Evolutionary conservation across 2,888 invertebrate species (phyloP).

Genomic region (Erpobdella octoculata): DNA sequence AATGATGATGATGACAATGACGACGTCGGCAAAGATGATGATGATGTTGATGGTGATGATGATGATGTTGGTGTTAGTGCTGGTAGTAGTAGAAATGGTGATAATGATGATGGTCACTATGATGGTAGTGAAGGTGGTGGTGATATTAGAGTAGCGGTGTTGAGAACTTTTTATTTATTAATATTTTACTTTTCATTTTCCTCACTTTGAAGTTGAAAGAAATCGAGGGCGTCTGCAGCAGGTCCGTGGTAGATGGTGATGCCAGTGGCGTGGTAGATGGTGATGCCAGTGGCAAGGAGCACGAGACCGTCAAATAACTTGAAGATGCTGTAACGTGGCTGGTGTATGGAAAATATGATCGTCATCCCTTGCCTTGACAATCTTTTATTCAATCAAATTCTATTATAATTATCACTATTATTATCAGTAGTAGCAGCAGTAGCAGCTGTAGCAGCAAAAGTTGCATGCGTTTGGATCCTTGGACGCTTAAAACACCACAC

Average conservation of each 20-base stretch:
- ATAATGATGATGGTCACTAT: no score
- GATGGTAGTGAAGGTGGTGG: no score
- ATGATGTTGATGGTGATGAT: slow-evolving; percentile 2
- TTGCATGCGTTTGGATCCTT: no score
- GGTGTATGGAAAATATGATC: slow-evolving; percentile 52
- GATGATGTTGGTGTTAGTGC: background rate
- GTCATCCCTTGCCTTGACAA: slow-evolving; percentile 47
- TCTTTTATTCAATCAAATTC: no score
- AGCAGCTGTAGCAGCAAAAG: no score
- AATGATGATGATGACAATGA: slow-evolving; percentile 21
- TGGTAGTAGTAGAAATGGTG: background rate
- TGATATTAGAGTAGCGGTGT: no score
- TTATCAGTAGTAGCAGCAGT: no score
- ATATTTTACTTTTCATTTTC: no score
- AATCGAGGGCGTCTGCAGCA: slow-evolving; percentile 19
- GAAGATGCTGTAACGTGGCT: slow-evolving; percentile 51
- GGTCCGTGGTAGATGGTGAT: no score
- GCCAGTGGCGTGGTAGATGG: slow-evolving; percentile 27
- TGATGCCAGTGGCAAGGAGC: slow-evolving; percentile 43
- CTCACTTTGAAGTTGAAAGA: slow-evolving; percentile 20
- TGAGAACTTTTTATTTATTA: no score
- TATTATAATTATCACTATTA: no score
- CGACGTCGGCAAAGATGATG: background rate
- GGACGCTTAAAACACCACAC: no score
- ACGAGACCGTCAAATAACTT: slow-evolving; percentile 48